Conservation (phyloP, 2,797 vertebrate species). For the Rousettus madagascariensis region DNA sequence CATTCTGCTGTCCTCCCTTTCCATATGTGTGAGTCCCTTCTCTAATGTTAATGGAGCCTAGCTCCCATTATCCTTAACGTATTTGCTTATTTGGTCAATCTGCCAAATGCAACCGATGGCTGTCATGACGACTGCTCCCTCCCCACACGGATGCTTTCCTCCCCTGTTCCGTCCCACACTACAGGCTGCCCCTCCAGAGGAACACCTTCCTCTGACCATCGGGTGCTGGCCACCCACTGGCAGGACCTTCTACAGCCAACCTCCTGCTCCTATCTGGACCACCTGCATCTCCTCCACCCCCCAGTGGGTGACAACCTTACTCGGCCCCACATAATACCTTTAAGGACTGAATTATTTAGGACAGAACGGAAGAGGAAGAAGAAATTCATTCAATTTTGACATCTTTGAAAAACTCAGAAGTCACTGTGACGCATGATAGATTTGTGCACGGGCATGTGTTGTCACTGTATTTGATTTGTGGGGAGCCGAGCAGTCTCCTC, state of each 20-base stretch:
- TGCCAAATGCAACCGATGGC: neutral
- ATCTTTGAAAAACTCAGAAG: neutral
- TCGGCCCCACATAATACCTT: neutral
- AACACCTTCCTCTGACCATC: neutral
- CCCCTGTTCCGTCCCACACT: rapidly evolving
- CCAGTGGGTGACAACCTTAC: neutral
- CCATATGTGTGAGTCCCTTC: neutral
- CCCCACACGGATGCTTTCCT: neutral
- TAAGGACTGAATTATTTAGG: neutral
- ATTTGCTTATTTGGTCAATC: neutral
- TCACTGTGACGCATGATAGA: rapidly evolving
- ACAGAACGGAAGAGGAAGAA: neutral
- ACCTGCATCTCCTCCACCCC: neutral
- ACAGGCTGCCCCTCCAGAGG: no score
- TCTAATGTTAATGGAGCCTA: neutral
- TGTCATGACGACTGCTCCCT: rapidly evolving
- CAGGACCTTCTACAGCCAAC: neutral
- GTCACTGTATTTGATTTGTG: neutral
- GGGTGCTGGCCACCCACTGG: neutral
- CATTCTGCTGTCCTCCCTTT: neutral
- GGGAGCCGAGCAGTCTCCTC: neutral
- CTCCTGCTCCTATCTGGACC: neutral
- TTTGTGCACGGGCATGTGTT: neutral
- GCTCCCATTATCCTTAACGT: neutral
- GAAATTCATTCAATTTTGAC: neutral